Percentiles rank a stretch among this genome's conserved stretches.
These are phyloP conservation scores for Corvus cornix DNA, from an alignment of 2,113 vertebrate species.

Conservation along the genomic window DNA sequence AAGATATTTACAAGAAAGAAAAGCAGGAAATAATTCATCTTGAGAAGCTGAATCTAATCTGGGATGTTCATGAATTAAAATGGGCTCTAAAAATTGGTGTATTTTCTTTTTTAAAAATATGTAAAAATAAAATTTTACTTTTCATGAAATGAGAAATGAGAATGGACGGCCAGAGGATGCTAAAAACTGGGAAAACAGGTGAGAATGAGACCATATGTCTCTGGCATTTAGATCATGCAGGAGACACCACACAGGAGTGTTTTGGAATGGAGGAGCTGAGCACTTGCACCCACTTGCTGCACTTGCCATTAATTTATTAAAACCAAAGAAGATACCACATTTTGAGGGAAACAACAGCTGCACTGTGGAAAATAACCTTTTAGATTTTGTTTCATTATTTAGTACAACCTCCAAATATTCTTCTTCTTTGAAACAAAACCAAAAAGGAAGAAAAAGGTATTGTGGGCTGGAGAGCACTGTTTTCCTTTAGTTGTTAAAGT, in stretches of 20 bases:
- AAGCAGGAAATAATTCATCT: slow-evolving; percentile 75
- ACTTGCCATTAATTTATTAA: neutral
- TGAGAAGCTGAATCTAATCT: slow-evolving; percentile 45
- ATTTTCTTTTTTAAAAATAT: neutral
- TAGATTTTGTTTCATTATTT: neutral
- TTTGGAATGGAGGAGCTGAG: neutral
- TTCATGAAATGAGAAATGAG: neutral
- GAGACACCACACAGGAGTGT: neutral
- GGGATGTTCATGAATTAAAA: neutral
- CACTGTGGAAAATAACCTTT: neutral
- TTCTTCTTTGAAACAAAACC: neutral
- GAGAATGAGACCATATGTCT: neutral
- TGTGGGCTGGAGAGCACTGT: neutral
- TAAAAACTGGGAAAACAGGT: neutral
- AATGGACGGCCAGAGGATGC: neutral
- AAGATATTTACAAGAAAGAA: slow-evolving; percentile 71
- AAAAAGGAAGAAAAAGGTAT: neutral
- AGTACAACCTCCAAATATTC: neutral
- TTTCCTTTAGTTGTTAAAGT: slow-evolving; percentile 36
- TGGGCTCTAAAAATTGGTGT: neutral
- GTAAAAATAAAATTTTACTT: neutral
- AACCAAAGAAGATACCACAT: neutral
- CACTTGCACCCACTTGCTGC: neutral
- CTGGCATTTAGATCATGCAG: neutral
- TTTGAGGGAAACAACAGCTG: neutral